A percentile compares a stretch with the other conserved stretches of the same genome.
These are phyloP conservation scores for Spongia lamella DNA, from an alignment of 37 sponge, comb jelly and placozoan species.

Conservation along the genomic window DNA sequence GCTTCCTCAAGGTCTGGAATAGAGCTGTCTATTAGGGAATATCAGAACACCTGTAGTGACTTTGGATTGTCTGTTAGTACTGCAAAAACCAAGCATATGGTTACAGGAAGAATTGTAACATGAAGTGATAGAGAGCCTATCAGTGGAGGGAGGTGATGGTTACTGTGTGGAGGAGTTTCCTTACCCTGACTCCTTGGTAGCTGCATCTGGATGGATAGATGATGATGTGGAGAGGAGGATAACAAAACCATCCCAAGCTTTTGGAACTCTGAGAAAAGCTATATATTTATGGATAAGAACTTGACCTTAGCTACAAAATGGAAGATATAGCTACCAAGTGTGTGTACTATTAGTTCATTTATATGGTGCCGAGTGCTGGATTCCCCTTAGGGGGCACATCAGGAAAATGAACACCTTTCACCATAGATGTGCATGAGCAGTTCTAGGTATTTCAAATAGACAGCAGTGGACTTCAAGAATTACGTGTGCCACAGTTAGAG, in stretches of 20 bases:
- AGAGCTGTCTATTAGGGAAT: no score
- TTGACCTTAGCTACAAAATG: no score
- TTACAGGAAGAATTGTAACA: constrained; percentile 14
- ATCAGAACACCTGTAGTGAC: neutral
- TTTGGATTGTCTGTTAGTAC: constrained; percentile 35
- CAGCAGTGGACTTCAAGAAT: constrained; percentile 22
- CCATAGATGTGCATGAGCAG: constrained; percentile 21
- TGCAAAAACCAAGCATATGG: constrained; percentile 46
- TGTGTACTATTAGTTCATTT: constrained; percentile 3
- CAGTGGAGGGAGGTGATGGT: constrained; percentile 5
- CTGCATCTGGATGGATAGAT: constrained; percentile 22
- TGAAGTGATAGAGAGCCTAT: constrained; percentile 20
- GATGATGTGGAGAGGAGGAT: constrained; percentile 22
- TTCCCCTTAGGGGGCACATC: constrained; percentile 11
- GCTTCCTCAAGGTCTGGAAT: neutral
- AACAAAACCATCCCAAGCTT: constrained; percentile 17
- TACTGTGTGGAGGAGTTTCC: constrained; percentile 23
- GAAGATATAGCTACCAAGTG: neutral
- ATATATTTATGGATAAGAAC: no score
- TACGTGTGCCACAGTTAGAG: neutral
- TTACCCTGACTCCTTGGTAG: constrained; percentile 7
- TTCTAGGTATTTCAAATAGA: constrained; percentile 20
- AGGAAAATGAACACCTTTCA: constrained; percentile 21
- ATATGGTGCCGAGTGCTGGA: constrained; percentile 17
- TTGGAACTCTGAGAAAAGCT: neutral